Base-by-base conservation (phyloP, 2,797 vertebrate species). In the Molossus molossus region DNA sequence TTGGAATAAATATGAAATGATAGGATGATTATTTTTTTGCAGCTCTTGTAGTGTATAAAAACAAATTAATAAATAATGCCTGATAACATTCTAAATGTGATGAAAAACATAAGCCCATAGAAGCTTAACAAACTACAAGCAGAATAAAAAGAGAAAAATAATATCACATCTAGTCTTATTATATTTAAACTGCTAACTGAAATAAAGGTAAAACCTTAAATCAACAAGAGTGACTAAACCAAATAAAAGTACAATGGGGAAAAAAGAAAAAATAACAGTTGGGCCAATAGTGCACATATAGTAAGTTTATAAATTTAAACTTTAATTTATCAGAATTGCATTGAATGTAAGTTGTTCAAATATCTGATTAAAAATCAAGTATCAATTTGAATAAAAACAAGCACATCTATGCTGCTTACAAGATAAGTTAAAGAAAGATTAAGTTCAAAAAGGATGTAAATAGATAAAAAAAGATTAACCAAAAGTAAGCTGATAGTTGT, bases 171-270 rank as follows among this genome's bases (percentile, higher is more conserved):
- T 79, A 57, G 40, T 45, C 40, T 45, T 45, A 45, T 45, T 45
- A 57, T 86, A 89, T 96, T 97, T 96, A 97, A 97, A 97, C 97
- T 86, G 18, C 50, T 57, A 23, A 40, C 50, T 23, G 57, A 70
- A 11, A 29, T 18, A 57, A 70, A 40, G 15, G 6, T 70, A 40
- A 64, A 89, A 17, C 23, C 23, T 67, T 55, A 57, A 67, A 23
- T 89, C 23, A 64, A 45, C 29, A 50, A 55, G 17, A 15, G 65
- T 77, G 25, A 79, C n/a, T 45, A n/a, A 79, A 21, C 17, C 37
- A 89, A 67, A 45, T 79, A 21, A 29, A 89, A 6, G 14, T 40
- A 76, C 27, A 45, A 9, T 76, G 6, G 58, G 29, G 6, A 40
- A 40, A 23, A 48, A 9, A 85, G 70, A 27, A 48, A 69, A 37